Evolutionary conservation across 35 echinoderm and acorn worm genomes (phyloP).

Genomic region (Anneissia japonica): DNA sequence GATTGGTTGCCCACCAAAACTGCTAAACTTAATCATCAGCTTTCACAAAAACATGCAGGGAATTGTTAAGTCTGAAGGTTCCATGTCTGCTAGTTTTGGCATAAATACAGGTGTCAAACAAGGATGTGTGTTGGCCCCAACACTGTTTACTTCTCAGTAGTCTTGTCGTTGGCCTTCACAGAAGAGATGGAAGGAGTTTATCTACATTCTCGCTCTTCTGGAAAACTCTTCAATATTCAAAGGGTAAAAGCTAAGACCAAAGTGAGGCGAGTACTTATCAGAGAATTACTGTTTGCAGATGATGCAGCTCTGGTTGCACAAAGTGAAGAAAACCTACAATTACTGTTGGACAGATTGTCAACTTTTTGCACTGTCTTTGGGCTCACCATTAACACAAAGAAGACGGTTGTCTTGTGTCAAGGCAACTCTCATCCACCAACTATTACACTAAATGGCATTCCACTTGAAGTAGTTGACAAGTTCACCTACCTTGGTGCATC

Average conservation of each 20-base stretch:
- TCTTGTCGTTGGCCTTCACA: no score
- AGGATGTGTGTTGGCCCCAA: slow-evolving; percentile 21
- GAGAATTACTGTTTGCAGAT: no score
- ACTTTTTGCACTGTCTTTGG: no score
- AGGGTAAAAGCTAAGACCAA: no score
- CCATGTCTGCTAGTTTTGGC: slow-evolving; percentile 12
- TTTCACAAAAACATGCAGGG: slow-evolving; percentile 29
- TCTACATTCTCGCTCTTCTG: no score
- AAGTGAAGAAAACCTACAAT: no score
- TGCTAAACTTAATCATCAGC: slow-evolving; percentile 27
- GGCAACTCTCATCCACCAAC: not conserved
- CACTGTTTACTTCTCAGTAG: slow-evolving; percentile 18
- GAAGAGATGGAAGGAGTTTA: no score
- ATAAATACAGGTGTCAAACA: slow-evolving; percentile 44
- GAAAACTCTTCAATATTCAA: no score
- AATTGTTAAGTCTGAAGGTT: not conserved
- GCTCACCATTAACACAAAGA: slow-evolving; percentile 4
- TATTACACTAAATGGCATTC: not conserved
- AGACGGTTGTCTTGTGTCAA: not conserved
- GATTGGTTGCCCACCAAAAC: slow-evolving; percentile 34
- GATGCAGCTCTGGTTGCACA: no score
- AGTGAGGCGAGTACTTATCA: no score
- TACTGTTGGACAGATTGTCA: no score
- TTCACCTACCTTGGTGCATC: slow-evolving; percentile 23
- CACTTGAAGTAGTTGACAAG: not conserved